Percentiles rank a stretch among this genome's conserved stretches.
These are phyloP conservation scores for Leptinotarsa texana DNA, from an alignment of 1,140 invertebrate genomes.

Conservation along the genomic window DNA sequence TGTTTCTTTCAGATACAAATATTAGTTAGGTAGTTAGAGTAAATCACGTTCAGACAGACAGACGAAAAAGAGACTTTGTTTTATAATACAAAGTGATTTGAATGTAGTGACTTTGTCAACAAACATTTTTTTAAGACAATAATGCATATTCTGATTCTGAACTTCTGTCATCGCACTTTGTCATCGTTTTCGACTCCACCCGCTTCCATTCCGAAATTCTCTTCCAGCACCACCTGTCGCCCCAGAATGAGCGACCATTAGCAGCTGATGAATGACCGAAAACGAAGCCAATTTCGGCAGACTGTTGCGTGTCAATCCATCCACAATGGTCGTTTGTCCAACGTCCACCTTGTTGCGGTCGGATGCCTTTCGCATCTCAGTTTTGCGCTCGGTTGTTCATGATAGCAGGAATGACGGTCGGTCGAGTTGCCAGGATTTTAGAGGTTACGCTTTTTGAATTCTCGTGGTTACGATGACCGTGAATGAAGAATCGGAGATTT, in stretches of 20 bases:
- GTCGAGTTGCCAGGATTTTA: background rate
- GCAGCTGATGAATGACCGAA: conserved; percentile 27
- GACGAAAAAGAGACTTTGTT: no score
- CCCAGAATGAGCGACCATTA: conserved; percentile 24
- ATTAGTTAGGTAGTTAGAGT: no score
- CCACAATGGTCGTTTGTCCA: conserved; percentile 18
- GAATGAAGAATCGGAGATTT: background rate
- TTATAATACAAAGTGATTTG: no score
- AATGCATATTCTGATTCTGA: no score
- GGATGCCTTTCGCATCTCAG: conserved; percentile 25
- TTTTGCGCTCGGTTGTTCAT: conserved; percentile 10
- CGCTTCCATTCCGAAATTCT: no score
- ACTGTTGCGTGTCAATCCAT: conserved; percentile 28
- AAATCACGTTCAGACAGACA: no score
- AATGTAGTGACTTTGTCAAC: no score
- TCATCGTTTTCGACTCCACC: no score
- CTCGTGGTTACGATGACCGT: background rate
- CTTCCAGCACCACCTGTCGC: conserved; percentile 16
- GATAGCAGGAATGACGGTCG: background rate
- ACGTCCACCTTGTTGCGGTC: conserved; percentile 25
- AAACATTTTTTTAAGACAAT: no score
- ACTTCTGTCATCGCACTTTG: no score
- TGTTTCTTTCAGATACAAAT: no score
- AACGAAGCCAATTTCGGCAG: conserved; percentile 23
- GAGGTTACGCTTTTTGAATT: background rate